Evolutionary conservation across 2,888 invertebrate genomes (phyloP).

Genomic region (Aleiodes alternator): DNA sequence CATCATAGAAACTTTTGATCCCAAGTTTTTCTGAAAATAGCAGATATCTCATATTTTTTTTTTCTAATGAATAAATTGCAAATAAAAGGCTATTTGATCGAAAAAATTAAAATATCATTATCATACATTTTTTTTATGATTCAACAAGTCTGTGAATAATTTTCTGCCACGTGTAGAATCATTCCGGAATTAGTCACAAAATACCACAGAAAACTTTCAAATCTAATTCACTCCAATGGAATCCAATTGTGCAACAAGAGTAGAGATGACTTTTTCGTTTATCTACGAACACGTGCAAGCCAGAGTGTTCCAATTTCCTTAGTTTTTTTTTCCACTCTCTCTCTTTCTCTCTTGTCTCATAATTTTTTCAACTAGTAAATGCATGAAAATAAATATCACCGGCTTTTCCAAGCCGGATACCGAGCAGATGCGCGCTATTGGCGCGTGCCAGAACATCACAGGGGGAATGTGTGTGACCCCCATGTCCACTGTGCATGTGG

Average conservation of each 20-base stretch:
- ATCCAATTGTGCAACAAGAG: conserved; percentile 20
- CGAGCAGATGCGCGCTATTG: conserved; percentile 66
- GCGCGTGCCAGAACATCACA: conserved; percentile 65
- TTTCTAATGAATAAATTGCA: too few species aligned
- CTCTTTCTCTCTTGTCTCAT: not conserved
- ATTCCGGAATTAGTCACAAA: conserved; percentile 2
- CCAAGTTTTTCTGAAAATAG: too few species aligned
- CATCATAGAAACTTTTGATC: too few species aligned
- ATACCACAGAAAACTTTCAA: conserved; percentile 10
- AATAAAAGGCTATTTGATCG: too few species aligned
- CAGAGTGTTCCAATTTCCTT: too few species aligned
- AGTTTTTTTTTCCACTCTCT: too few species aligned
- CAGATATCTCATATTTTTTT: too few species aligned
- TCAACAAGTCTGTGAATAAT: too few species aligned
- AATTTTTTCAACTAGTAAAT: conserved; percentile 6
- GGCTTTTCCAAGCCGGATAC: conserved; percentile 45
- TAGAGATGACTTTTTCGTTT: conserved; percentile 9
- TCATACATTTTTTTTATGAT: too few species aligned
- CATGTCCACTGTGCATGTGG: conserved; percentile 24
- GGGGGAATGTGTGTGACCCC: conserved; percentile 52
- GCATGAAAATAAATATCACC: conserved; percentile 26
- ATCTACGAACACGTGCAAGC: conserved; percentile 23
- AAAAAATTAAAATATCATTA: too few species aligned
- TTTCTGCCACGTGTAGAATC: conserved; percentile 18
- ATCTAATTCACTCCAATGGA: conserved; percentile 17